Base-by-base conservation (phyloP, 2,797 vertebrate genomes). In the Benthosema pterotum region DNA sequence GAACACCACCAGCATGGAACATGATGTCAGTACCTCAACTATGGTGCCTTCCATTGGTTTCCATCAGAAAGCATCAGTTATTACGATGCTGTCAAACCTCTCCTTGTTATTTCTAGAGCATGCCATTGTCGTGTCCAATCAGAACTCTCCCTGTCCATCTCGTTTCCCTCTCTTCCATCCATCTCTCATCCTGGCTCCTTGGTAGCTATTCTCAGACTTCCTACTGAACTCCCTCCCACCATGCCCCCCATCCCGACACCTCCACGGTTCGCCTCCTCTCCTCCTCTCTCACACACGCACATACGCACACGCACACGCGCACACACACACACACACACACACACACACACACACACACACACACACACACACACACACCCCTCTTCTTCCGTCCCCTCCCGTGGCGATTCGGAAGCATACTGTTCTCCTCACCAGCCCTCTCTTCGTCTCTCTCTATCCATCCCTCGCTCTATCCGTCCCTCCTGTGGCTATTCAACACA, bases 401-500 rank as follows among this genome's bases (percentile, higher is more conserved):
- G 11, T 49, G 15, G 11, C 14, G 8, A 17, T 49, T 18, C 15
- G 18, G 18, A 18, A 8, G 46, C 43, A 11, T 19, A 28, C 11
- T 7, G n/a, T 45, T 38, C 54, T 43, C 38, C 52, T 65, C 63
- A 50, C 52, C 22, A 57, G 58, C 51, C 66, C 69, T 67, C 80
- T 52, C 63, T 71, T 58, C 58, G 56, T 70, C 59, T 67, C 55
- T 22, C 48, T 17, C 52, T 48, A 72, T 81, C 57, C 53, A 75
- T 80, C 78, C 71, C 71, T 12, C 45, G 64, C 73, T 83, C 71
- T 66, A 77, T 80, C 84, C 78, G 61, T 87, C 76, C 84, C 86
- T 89, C 88, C 85, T 74, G 80, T 86, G 86, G 87, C 73, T 83
- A 69, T 72, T 84, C 85, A 87, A 82, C 89, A 87, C 84, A 86